Evolutionary conservation across 1,140 invertebrate species (phyloP).

Genomic region (Aphelenchoides besseyi): DNA sequence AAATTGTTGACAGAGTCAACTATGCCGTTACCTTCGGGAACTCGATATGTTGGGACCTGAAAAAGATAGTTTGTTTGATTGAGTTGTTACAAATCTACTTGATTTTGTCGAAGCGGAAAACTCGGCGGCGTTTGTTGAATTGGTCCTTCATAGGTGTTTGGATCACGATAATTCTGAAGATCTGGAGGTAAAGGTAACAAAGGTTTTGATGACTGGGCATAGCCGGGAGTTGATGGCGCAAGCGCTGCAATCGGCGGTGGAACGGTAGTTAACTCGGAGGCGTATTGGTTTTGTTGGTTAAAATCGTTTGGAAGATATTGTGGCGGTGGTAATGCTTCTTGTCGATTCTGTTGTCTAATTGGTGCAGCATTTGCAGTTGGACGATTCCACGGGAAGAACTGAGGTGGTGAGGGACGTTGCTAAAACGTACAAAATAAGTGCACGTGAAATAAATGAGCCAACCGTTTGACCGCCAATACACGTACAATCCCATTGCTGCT

Average conservation of each 20-base stretch:
- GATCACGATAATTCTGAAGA: neutral
- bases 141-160: neutral
- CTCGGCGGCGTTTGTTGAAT: neutral
- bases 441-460: neutral
- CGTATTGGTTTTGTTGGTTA: neutral
- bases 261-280: neutral
- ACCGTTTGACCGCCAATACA: conserved; percentile 16
- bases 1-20: neutral
- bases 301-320: neutral
- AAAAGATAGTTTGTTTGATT: neutral
- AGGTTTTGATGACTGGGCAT: neutral
- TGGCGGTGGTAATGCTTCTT: neutral
- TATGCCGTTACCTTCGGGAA: conserved; percentile 9
- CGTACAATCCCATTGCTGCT: conserved; percentile 25
- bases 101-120: neutral
- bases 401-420: conserved; percentile 8
- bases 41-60: conserved; percentile 4
- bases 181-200: neutral
- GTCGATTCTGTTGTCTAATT: neutral
- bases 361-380: conserved; percentile 8
- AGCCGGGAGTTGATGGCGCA: neutral
- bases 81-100: neutral
- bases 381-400: conserved; percentile 30
- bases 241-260: neutral
- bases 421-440: conserved; percentile 9